Evolutionary conservation across 1,140 invertebrate species (phyloP), one percentile per base, ranked within the genome.

Genomic region (Drosophila bifasciata): DNA sequence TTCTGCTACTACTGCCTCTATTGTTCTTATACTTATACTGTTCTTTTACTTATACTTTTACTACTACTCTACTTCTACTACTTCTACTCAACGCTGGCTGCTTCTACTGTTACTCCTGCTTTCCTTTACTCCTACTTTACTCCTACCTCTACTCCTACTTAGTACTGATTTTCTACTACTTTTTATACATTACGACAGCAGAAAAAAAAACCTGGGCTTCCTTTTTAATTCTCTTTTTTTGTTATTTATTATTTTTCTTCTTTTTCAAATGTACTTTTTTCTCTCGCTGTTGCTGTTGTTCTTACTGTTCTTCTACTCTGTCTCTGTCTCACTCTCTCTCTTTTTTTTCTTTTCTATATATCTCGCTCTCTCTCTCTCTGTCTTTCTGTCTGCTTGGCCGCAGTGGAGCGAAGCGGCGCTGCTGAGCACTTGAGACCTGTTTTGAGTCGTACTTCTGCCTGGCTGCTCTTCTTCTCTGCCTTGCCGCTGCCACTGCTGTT

Each of bases 351-450:
- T 36, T 11, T 36, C 13, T 11, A 36, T 36, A 36, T 41, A 46
- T 68, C 6, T 45, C 41, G 44, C 32, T 49, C 28, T 56, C 72
- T 21, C 43, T 1, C 19, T 19, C 46, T 68, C 6, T 45, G 32
- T 49, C 32, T 49, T 28, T 56, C 72, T 21, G 43, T 58, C 62
- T 36, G 80, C 39, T 83, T 62, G 79, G 55, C 55, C 74, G 70
- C 75, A 77, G 75, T 75, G 64, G 75, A 77, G 71, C 75, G 75
- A 58, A 76, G 52, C 52, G 39, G 52, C 36, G 25, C 19, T 21
- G 19, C 19, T 1, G 28, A 15, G 83, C 81, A 86, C 81, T 86
- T 86, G 74, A 86, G 81, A 86, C 81, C 81, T 70, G 81, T 86
- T 86, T 76, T 56, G 50, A 51, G 39, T 36, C 57, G 44, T 21